phyloP scores from a whole-genome alignment of 2,113 vertebrate genomes.

The Junco hyemalis region DNA sequence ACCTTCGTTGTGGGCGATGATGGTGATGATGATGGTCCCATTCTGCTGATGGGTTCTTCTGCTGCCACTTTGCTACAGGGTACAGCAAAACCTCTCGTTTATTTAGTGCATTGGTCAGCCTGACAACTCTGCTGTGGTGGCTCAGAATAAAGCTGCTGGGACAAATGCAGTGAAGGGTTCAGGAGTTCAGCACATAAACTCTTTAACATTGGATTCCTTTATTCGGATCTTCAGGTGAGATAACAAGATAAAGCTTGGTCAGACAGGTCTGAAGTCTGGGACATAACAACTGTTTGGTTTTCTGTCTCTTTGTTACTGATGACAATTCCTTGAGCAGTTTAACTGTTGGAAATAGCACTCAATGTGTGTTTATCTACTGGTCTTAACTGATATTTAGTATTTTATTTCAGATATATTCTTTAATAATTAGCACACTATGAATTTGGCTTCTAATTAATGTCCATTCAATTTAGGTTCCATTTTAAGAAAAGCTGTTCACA shows the following conservation, averaged over 20 bases:
- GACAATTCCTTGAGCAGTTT: not conserved
- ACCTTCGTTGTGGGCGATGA: not conserved
- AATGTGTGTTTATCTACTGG: not conserved
- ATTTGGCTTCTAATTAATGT: not conserved
- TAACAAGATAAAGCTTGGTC: not conserved
- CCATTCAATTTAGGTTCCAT: not conserved
- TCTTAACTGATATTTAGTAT: not conserved
- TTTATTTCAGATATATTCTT: not conserved
- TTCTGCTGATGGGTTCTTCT: not conserved
- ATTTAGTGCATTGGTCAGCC: not conserved
- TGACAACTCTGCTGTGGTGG: not conserved
- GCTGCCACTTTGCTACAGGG: not conserved
- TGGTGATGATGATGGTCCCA: not conserved
- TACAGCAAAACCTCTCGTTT: not conserved
- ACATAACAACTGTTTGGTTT: not conserved
- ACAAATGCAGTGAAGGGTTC: not conserved
- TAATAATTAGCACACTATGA: not conserved
- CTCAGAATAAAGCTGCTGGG: not conserved
- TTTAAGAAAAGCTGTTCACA: not conserved
- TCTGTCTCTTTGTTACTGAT: not conserved
- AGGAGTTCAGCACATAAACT: not conserved
- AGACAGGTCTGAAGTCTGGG: not conserved
- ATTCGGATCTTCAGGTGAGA: not conserved
- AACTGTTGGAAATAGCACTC: not conserved
- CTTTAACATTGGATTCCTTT: not conserved